phyloP scores from a whole-genome alignment of 1,140 invertebrate species.

The Drosophila santomea region DNA sequence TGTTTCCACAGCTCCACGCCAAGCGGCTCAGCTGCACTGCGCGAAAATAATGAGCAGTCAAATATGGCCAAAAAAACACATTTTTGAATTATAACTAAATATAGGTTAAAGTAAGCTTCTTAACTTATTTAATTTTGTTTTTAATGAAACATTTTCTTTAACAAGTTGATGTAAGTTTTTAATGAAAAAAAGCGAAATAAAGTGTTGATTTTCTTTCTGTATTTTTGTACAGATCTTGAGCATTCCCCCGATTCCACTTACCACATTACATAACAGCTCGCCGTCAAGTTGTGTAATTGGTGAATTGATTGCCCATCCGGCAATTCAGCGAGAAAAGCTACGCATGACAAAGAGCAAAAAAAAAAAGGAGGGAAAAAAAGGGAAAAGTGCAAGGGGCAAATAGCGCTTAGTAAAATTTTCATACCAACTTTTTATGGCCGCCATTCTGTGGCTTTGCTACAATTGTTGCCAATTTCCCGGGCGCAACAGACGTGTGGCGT shows the following conservation, averaged over 20 bases:
- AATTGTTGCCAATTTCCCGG: conserved; percentile 75
- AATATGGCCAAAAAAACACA: too few species aligned
- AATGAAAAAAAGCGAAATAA: too few species aligned
- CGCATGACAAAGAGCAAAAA: neutral
- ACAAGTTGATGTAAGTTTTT: too few species aligned
- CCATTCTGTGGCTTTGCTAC: conserved; percentile 65
- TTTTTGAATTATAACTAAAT: too few species aligned
- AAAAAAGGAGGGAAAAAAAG: too few species aligned
- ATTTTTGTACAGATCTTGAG: neutral
- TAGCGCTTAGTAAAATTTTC: conserved; percentile 71
- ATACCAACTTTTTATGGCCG: conserved; percentile 78
- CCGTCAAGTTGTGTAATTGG: conserved; percentile 64
- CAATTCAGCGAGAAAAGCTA: conserved; percentile 23
- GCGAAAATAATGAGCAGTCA: neutral
- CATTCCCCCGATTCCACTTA: conserved; percentile 20
- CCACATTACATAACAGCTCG: conserved; percentile 22
- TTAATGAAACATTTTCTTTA: too few species aligned
- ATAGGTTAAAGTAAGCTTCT: too few species aligned
- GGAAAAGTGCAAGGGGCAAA: conserved; percentile 7
- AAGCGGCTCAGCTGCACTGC: conserved; percentile 11
- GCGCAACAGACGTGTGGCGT: conserved; percentile 37
- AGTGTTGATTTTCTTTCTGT: neutral
- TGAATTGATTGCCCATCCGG: conserved; percentile 69
- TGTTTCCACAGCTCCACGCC: conserved; percentile 15
- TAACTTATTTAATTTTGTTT: too few species aligned